These are phyloP conservation scores for Ammospiza nelsoni DNA, from an alignment of 2,113 vertebrate species.

Conservation along the genomic window DNA sequence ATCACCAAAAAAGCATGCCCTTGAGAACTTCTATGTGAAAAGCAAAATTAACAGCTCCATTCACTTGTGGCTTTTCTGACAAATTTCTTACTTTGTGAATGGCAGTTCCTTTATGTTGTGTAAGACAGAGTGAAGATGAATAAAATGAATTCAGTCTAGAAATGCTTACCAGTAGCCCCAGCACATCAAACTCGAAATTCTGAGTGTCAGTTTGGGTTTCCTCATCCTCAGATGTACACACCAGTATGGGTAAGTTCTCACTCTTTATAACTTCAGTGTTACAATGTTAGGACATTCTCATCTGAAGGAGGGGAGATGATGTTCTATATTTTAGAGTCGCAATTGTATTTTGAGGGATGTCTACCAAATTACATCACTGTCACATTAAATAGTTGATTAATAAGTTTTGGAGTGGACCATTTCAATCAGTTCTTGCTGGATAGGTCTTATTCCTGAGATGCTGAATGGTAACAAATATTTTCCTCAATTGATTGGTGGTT, in stretches of 20 bases:
- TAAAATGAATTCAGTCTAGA: not conserved
- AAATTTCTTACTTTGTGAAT: not conserved
- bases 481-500: rapidly evolving
- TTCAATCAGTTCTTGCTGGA: not conserved
- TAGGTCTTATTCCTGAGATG: not conserved
- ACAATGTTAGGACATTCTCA: not conserved
- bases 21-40: not conserved
- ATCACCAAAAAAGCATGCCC: not conserved
- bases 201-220: not conserved
- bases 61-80: not conserved
- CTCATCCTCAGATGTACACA: not conserved
- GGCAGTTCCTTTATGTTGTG: not conserved
- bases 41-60: not conserved
- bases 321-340: not conserved
- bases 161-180: not conserved
- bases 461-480: not conserved
- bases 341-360: not conserved
- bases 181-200: not conserved
- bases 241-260: not conserved
- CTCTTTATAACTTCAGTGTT: not conserved
- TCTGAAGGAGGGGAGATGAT: not conserved
- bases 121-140: not conserved
- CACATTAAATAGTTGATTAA: not conserved
- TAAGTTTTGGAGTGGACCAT: not conserved
- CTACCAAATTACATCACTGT: not conserved